Evolutionary conservation across 2,797 vertebrate genomes (phyloP), one percentile per base, ranked within the genome.

Genomic region (Falco novaeseelandiae): DNA sequence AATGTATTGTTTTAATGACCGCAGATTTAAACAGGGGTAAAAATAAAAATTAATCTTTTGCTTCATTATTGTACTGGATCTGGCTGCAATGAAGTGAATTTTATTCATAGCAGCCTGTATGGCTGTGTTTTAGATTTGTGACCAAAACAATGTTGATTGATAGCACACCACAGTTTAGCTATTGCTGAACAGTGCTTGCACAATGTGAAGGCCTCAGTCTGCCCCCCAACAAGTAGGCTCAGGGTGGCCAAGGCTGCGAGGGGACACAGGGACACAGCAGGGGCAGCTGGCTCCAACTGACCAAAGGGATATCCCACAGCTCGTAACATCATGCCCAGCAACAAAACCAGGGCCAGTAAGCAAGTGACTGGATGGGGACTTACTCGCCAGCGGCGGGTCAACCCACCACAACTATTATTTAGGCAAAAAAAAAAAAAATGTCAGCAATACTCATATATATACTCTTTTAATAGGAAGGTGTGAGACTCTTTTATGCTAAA

Each of bases 261-360:
- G 36, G 36, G 36, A 38, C 36, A 38, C 36, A 38, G 30, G 9
- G 26, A 23, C 27, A 72, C 10, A 80, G 6, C 6, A 49, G 12
- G 19, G 54, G 32, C 30, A 80, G 6, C 5, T 65, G 25, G 82
- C 6, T 12, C 13, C 14, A 65, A 2, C 1, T 49, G 25, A 58
- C 12, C 17, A 11, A 57, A 69, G n/a, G 9, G 9, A 20, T 36
- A 22, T 23, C 10, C 49, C 20, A 52, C 4, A 81, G 1, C 6
- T 12, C 22, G 25, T 32, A 26, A 34, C 1, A 2, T 72, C 14
- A 13, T 40, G 6, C 5, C 26, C 25, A 69, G 23, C 12, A 62
- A 70, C 26, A 91, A 77, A 72, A 48, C 4, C 2, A 0, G 10
- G 2, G 1, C 0, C 1, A 61, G 2, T 13, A 46, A 61, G 4